Base-by-base conservation (phyloP, 2,888 invertebrate genomes). In the Hemicrepidius hirtus region DNA sequence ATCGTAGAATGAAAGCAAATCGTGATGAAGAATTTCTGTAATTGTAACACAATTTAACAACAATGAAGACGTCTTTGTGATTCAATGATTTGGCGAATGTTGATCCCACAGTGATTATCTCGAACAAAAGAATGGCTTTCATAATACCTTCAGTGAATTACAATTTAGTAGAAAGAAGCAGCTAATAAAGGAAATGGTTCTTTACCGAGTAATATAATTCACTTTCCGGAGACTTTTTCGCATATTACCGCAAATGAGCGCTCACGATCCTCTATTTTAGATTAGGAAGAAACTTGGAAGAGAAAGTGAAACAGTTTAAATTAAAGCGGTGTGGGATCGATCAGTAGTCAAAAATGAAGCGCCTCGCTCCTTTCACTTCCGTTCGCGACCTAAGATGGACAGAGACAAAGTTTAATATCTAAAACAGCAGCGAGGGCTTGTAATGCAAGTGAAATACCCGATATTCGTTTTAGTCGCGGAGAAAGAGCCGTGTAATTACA, bases 241-340 rank as follows among this genome's bases (percentile, higher is more conserved):
- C 49, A 50, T 64, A 64, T 49, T 50, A 64, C 64, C 60, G 24
- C 60, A 60, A 60, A 60, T 60, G 60, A 44, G 44, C 44, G 60
- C 37, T 60, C 60, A 50, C 64, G 64, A 62, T 62, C 50, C 35
- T 40, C 60, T 28, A 44, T 18, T 66, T 53, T 41, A 71, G 59
- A 67, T 55, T 62, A 64, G 44, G 68, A 73, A 67, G 68, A 68
- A 62, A 63, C 72, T 55, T 63, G 72, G 67, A 72, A 73, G 73
- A 73, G 73, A 73, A 68, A 73, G 73, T 68, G 59, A 65, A 73
- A 60, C 59, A 65, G 40, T 68, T 73, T 73, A 73, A 55, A 65
- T 59, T 68, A 68, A 62, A 64, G 57, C 59, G 37, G 41, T 35
- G 63, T 41, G 57, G 37, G 68, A 59, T 59, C 59, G 60, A 46